Base-by-base conservation (phyloP, 1,140 invertebrate genomes). In the Drosophila rufa region DNA sequence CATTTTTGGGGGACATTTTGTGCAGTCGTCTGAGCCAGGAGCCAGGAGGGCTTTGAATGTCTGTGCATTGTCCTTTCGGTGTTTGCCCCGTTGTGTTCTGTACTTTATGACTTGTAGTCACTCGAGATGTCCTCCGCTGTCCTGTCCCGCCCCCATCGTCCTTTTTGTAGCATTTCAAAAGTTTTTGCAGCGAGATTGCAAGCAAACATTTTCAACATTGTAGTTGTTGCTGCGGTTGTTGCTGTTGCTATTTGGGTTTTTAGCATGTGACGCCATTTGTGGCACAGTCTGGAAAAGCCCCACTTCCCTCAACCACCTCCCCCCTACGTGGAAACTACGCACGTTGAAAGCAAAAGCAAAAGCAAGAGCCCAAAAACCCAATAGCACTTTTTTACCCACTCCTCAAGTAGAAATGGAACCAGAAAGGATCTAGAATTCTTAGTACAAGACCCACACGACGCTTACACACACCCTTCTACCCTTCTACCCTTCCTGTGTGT, bases 91-190 rank as follows among this genome's bases (percentile, higher is more conserved):
- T 75, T 74, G 25, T 80, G 46, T 58, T 89, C 65, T 79, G 80
- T 80, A 89, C 76, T 87, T 89, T 87, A 87, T 89, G 80, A 89
- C 83, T 89, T 89, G 80, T 87, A 79, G 83, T 82, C 80, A 76
- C 70, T 75, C 69, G 69, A 79, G 59, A 73, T 84, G 38, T 62
- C 47, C 58, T 53, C 38, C 53, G 19, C 19, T 40, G 36, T 40
- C 38, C 55, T 56, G 48, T 30, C 15, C 33, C 55, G 2, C 65
- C 14, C 42, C 43, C 59, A 17, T 36, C 43, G 36, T 73, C 38
- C 38, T 61, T 50, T 42, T 50, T 43, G 42, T 65, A 50, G 42
- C 65, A 70, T 82, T 68, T 60, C 62, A 76, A 75, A 79, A 74
- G 62, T 87, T 89, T 76, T 61, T 77, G 38, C 61, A 80, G 67